A percentile compares a stretch with the other conserved stretches of the same genome.
Evolutionary conservation across 1,140 invertebrate species (phyloP).

Genomic region (Ephestia elutella): DNA sequence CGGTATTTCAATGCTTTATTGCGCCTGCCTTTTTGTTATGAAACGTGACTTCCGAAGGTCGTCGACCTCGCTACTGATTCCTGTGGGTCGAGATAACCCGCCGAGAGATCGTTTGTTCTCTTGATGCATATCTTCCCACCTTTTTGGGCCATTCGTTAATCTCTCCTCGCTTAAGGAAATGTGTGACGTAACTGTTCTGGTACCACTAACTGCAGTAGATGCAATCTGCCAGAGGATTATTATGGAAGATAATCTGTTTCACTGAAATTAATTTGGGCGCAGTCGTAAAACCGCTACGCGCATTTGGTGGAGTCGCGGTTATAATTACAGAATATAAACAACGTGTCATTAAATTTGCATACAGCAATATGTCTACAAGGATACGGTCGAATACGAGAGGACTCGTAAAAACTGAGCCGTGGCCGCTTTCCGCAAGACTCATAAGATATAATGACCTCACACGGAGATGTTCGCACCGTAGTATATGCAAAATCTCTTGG

Average conservation of each 20-base stretch:
- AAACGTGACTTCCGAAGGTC: constrained; percentile 53
- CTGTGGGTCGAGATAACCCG: constrained; percentile 42
- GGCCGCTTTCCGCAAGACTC: constrained; percentile 35
- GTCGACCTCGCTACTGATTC: constrained; percentile 52
- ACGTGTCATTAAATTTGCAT: constrained; percentile 60
- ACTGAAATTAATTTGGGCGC: constrained; percentile 38
- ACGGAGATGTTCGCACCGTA: neutral
- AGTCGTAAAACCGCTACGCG: constrained; percentile 25
- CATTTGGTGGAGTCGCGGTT: constrained; percentile 25
- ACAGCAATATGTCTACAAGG: constrained; percentile 50
- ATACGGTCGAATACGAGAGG: constrained; percentile 41
- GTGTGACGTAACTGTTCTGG: constrained; percentile 13
- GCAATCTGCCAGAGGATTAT: neutral
- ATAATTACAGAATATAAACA: constrained; percentile 51
- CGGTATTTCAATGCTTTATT: constrained; percentile 56
- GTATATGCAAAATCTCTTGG: neutral
- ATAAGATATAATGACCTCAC: constrained; percentile 22
- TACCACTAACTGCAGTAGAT: neutral
- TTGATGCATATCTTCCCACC: constrained; percentile 42
- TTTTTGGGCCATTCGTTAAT: constrained; percentile 36
- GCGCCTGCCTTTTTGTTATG: constrained; percentile 37
- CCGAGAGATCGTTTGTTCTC: constrained; percentile 45
- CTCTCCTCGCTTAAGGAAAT: constrained; percentile 28
- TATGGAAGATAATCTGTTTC: constrained; percentile 15
- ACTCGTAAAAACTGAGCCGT: constrained; percentile 43